phyloP scores from a whole-genome alignment of 2,888 invertebrate species.

The Ryuthela nishihirai region DNA sequence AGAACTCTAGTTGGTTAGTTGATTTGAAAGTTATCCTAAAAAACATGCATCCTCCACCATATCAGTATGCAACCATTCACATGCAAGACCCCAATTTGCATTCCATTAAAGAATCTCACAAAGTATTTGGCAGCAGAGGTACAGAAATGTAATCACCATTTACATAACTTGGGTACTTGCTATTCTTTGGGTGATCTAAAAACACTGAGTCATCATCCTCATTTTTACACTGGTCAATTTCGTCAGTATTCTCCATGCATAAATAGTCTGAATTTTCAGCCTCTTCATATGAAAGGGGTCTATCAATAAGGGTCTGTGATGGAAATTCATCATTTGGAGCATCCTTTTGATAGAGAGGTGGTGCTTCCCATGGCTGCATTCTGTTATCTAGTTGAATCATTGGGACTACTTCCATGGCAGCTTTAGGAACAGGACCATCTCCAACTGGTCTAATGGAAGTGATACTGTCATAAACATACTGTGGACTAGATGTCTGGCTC shows the following conservation, averaged over 20 bases:
- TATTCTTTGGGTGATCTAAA: slow-evolving; percentile 1
- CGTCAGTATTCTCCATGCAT: slow-evolving; percentile 10
- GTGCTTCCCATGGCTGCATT: not conserved
- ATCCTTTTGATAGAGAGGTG: too few species aligned
- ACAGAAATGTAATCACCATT: slow-evolving; percentile 33
- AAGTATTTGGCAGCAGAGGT: slow-evolving; percentile 20
- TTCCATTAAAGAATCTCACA: too few species aligned
- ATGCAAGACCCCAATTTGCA: too few species aligned
- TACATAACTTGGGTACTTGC: not conserved
- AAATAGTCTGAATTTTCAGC: too few species aligned
- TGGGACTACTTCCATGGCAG: slow-evolving; percentile 36
- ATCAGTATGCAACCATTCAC: too few species aligned
- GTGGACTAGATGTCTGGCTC: not conserved
- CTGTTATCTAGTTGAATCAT: slow-evolving; percentile 36
- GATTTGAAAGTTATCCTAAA: too few species aligned
- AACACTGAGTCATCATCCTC: slow-evolving; percentile 26
- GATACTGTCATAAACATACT: slow-evolving; percentile 30
- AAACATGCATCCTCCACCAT: too few species aligned
- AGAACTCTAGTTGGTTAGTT: too few species aligned
- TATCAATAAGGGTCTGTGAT: too few species aligned
- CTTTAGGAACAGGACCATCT: slow-evolving; percentile 8
- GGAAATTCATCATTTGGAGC: too few species aligned
- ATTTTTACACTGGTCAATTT: slow-evolving; percentile 2
- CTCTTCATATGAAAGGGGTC: too few species aligned
- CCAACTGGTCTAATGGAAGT: slow-evolving; percentile 12